Conservation (phyloP, 2,888 invertebrate genomes). For the Lasiommata megera region DNA sequence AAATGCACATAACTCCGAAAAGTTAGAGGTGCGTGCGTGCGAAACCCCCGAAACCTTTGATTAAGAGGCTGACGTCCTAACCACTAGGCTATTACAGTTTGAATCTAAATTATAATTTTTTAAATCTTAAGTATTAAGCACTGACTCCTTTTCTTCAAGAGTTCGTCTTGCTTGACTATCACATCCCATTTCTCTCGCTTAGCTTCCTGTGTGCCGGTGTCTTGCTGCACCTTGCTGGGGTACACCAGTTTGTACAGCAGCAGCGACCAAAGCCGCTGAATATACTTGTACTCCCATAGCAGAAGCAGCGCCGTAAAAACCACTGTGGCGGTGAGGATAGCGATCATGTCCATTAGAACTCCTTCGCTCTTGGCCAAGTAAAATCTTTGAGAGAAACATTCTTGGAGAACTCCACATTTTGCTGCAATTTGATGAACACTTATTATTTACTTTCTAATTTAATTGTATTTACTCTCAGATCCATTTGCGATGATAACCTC, state of each 20-base stretch:
- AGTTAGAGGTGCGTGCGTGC: too few species aligned
- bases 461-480: too few species aligned
- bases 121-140: constrained; percentile 35
- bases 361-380: constrained; percentile 48
- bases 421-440: constrained; percentile 39
- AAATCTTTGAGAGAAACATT: constrained; percentile 50
- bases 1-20: too few species aligned
- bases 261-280: constrained; percentile 41
- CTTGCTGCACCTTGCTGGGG: constrained; percentile 21
- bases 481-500: too few species aligned
- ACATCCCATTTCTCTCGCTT: constrained; percentile 45
- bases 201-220: constrained; percentile 35
- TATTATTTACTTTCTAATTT: too few species aligned
- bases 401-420: constrained; percentile 64
- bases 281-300: constrained; percentile 54
- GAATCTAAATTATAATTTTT: too few species aligned
- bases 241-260: constrained; percentile 31
- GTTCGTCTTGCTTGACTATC: constrained; percentile 40
- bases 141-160: constrained; percentile 36
- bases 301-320: constrained; percentile 48
- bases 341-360: constrained; percentile 48
- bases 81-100: too few species aligned
- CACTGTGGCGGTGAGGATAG: constrained; percentile 44
- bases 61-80: too few species aligned
- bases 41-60: too few species aligned